These are phyloP conservation scores for Momotus momota DNA, from an alignment of 2,797 vertebrate species.

Conservation along the genomic window DNA sequence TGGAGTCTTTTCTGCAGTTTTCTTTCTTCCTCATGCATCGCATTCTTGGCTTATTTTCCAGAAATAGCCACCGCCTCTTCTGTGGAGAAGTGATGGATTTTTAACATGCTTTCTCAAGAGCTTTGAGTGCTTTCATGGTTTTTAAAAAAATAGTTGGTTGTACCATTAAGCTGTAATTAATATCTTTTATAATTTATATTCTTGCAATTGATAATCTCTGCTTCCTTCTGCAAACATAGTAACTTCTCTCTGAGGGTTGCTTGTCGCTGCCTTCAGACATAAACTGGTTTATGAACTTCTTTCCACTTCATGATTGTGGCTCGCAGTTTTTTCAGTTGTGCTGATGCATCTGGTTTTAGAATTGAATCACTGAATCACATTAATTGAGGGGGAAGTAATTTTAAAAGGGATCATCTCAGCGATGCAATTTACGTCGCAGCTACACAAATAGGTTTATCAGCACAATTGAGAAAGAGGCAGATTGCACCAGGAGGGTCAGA, in stretches of 20 bases:
- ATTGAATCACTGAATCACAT: constrained; percentile 27
- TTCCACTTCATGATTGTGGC: background rate
- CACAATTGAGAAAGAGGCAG: constrained; percentile 2
- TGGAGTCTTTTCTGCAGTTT: background rate
- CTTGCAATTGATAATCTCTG: background rate
- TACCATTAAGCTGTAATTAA: background rate
- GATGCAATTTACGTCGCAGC: background rate
- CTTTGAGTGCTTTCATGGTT: background rate
- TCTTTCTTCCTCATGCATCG: background rate
- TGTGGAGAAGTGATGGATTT: background rate
- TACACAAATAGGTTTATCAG: constrained; percentile 23
- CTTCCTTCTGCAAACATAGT: background rate
- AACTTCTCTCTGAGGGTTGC: background rate
- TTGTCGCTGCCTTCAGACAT: background rate
- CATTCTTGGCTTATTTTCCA: background rate
- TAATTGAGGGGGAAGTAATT: constrained; percentile 1
- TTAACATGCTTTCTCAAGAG: background rate
- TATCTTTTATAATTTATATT: background rate
- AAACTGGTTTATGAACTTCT: background rate
- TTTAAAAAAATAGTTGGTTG: background rate
- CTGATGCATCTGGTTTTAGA: constrained; percentile 41
- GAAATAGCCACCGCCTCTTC: background rate
- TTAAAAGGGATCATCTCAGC: background rate
- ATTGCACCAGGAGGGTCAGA: constrained; percentile 18
- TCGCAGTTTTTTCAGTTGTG: background rate